Base-by-base conservation (phyloP, 2,888 invertebrate genomes). In the Flexamia atlantica region DNA sequence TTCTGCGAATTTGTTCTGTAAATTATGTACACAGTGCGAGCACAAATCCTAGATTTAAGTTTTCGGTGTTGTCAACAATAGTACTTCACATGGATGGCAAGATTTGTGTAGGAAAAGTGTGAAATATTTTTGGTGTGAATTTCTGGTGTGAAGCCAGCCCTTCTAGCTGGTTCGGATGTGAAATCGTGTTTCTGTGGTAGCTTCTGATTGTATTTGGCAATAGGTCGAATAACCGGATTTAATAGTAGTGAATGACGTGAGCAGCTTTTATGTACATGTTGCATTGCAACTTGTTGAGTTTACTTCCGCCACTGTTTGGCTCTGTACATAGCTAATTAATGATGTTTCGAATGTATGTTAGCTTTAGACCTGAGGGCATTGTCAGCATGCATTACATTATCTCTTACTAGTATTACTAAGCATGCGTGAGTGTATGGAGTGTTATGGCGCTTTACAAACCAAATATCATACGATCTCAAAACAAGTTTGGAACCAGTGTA, bases 371-470 rank as follows among this genome's bases (percentile, higher is more conserved):
- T n/a, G n/a, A n/a, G n/a, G 12, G 12, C 53, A 10, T n/a, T 53
- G 53, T 53, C 53, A 53, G 9, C 9, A n/a, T n/a, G n/a, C n/a
- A n/a, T n/a, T n/a, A n/a, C n/a, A n/a, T n/a, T n/a, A n/a, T n/a
- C n/a, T n/a, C n/a, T n/a, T n/a, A n/a, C n/a, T n/a, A n/a, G n/a
- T n/a, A n/a, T n/a, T n/a, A n/a, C n/a, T n/a, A n/a, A n/a, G 76
- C 25, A 5, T 76, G 76, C 28, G 30, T 50, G 76, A 25, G 50
- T 76, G 76, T 42, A 74, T 50, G 76, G 76, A 42, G 36, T 28
- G 25, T 76, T 76, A 20, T 76, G 76, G 76, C 76, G 76, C 76
- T 76, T 50, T 50, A 72, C 76, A 76, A 76, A 76, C 76, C 76
- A 76, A 76, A 76, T 76, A 76, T 50, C 42, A 20, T 42, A 42